Conservation (phyloP, 2,797 vertebrate species). For the Ctenochaetus hawaiiensis region DNA sequence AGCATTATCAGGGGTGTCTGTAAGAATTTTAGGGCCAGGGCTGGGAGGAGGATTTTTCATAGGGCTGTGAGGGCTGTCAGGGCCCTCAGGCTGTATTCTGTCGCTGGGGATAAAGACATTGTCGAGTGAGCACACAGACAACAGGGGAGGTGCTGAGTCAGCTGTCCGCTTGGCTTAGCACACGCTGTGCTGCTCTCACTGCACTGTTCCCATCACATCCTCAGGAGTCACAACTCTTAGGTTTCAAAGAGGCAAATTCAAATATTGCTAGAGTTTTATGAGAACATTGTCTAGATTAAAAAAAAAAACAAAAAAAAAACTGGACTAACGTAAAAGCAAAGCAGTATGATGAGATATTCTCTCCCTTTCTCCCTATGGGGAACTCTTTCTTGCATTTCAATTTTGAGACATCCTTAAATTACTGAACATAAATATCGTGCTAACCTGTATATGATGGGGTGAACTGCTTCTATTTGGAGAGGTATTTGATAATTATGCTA, state of each 20-base stretch:
- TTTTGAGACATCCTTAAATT: too few relatives aligned
- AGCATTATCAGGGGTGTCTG: conserved; percentile 49
- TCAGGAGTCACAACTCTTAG: conserved; percentile 14
- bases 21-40: conserved; percentile 60
- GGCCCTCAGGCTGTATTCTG: conserved; percentile 70
- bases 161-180: conserved; percentile 78
- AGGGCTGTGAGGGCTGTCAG: conserved; percentile 48
- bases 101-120: conserved; percentile 72
- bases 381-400: not conserved
- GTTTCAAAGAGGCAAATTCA: not conserved
- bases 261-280: not conserved
- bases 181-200: conserved; percentile 64
- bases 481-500: too few relatives aligned
- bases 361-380: too few relatives aligned
- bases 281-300: not conserved
- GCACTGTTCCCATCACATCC: conserved; percentile 59
- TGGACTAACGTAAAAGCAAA: not conserved
- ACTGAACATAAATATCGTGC: too few relatives aligned
- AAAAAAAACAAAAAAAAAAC: not conserved
- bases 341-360: not conserved
- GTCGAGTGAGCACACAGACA: conserved; percentile 78
- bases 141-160: conserved; percentile 79
- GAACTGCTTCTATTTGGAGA: too few relatives aligned
- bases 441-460: too few relatives aligned
- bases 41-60: conserved; percentile 54